Conservation (phyloP, 2,113 vertebrate genomes). For the Dissostichus mawsoni region DNA sequence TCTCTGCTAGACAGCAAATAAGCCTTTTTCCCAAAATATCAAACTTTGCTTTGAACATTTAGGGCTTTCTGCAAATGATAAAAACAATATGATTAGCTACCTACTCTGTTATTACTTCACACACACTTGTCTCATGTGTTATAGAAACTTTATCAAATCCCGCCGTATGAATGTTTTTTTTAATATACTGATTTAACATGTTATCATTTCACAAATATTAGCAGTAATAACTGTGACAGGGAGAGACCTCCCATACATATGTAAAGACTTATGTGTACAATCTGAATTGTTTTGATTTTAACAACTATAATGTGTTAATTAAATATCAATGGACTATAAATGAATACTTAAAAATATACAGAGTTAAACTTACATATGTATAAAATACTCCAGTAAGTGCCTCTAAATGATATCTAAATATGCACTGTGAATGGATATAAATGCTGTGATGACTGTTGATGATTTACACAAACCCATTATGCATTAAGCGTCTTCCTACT, state of each 20-base stretch:
- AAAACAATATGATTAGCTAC: neutral
- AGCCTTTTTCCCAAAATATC: neutral
- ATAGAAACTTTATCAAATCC: slow-evolving; percentile 21
- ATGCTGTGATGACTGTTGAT: slow-evolving; percentile 20
- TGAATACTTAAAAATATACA: neutral
- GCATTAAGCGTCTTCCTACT: slow-evolving; percentile 1
- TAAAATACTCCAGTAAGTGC: slow-evolving; percentile 33
- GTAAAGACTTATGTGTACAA: neutral
- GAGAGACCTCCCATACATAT: neutral
- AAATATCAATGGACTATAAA: neutral
- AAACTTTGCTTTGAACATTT: neutral
- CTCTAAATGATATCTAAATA: slow-evolving; percentile 9
- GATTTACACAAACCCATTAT: slow-evolving; percentile 20
- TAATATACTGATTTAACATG: neutral
- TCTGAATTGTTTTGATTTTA: slow-evolving; percentile 6
- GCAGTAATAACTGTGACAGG: neutral
- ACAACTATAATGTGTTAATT: neutral
- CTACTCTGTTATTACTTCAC: neutral
- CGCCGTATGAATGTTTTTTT: neutral
- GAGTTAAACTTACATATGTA: slow-evolving; percentile 1
- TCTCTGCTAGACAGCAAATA: neutral
- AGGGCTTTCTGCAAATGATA: neutral
- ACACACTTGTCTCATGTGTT: slow-evolving; percentile 5
- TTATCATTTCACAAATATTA: neutral
- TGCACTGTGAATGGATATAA: slow-evolving; percentile 6